These are phyloP conservation scores for Abrostola tripartita DNA, from an alignment of 2,888 invertebrate genomes.

Conservation along the genomic window DNA sequence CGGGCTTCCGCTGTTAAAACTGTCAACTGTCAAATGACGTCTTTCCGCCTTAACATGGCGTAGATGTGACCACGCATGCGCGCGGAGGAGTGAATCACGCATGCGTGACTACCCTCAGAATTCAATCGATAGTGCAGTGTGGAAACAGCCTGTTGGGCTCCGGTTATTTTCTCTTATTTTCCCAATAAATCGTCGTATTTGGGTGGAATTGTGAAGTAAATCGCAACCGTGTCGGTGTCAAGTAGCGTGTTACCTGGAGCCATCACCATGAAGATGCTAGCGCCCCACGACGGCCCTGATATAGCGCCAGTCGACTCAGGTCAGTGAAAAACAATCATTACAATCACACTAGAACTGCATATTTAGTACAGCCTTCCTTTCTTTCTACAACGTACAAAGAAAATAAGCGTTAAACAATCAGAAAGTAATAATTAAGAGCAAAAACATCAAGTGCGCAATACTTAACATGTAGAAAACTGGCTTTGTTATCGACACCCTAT, in stretches of 20 bases:
- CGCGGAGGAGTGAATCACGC: slow-evolving; percentile 58
- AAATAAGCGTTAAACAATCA: no score
- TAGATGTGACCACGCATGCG: slow-evolving; percentile 53
- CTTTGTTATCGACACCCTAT: slow-evolving; percentile 42
- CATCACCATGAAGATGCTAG: slow-evolving; percentile 86
- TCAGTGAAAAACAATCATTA: slow-evolving; percentile 69
- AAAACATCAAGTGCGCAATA: slow-evolving; percentile 34
- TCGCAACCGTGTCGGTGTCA: slow-evolving; percentile 82
- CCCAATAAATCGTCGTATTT: slow-evolving; percentile 64
- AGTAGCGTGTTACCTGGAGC: slow-evolving; percentile 82
- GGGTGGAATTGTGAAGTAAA: slow-evolving; percentile 64
- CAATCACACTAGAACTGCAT: slow-evolving; percentile 25
- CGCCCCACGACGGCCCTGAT: slow-evolving; percentile 87
- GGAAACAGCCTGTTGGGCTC: slow-evolving; percentile 85
- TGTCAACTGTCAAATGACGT: slow-evolving; percentile 83
- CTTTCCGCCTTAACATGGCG: slow-evolving; percentile 72
- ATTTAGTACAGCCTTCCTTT: not conserved
- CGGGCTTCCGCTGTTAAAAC: slow-evolving; percentile 57
- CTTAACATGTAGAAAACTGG: slow-evolving; percentile 12
- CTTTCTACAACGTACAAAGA: no score
- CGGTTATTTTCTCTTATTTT: slow-evolving; percentile 69
- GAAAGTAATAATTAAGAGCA: not conserved
- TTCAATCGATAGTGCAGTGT: slow-evolving; percentile 83
- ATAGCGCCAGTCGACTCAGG: slow-evolving; percentile 88
- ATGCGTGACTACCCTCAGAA: slow-evolving; percentile 70